phyloP scores from a whole-genome alignment of 2,797 vertebrate species.

The Lophius americanus region DNA sequence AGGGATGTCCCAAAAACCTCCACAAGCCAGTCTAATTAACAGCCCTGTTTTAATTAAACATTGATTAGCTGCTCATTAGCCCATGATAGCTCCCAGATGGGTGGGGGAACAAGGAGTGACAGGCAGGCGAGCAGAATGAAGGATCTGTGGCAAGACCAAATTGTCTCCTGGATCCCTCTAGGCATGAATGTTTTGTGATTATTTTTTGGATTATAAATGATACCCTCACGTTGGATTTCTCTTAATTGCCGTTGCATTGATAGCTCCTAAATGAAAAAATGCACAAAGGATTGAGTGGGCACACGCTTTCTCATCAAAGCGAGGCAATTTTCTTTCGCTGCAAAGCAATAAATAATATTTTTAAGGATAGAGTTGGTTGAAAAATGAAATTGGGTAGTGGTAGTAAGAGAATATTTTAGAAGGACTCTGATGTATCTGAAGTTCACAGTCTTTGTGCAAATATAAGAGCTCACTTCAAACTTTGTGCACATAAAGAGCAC shows the following conservation, averaged over 20 bases:
- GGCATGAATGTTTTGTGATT: conserved; percentile 75
- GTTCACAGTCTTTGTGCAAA: no score
- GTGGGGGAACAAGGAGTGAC: conserved; percentile 80
- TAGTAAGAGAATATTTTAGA: conserved; percentile 44
- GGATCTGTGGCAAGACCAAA: conserved; percentile 77
- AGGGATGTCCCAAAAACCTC: conserved; percentile 66
- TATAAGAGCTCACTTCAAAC: no score
- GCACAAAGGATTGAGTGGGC: conserved; percentile 70
- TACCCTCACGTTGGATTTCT: conserved; percentile 80
- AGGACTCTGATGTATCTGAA: no score
- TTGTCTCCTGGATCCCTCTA: conserved; percentile 73
- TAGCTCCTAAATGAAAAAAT: conserved; percentile 77
- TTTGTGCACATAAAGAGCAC: no score
- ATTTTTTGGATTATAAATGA: conserved; percentile 83
- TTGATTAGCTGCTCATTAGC: conserved; percentile 92
- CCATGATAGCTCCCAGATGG: conserved; percentile 85
- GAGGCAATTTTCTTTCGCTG: conserved; percentile 76
- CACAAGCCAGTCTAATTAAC: conserved; percentile 87
- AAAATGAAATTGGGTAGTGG: conserved; percentile 65
- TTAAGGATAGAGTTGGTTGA: conserved; percentile 61
- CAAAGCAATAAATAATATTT: conserved; percentile 68
- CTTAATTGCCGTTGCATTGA: conserved; percentile 82
- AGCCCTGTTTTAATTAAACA: conserved; percentile 91
- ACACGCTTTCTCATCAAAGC: conserved; percentile 79
- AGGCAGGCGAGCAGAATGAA: conserved; percentile 78